Evolutionary conservation across 2,797 vertebrate genomes (phyloP).

Genomic region (Sebastes aleutianus): DNA sequence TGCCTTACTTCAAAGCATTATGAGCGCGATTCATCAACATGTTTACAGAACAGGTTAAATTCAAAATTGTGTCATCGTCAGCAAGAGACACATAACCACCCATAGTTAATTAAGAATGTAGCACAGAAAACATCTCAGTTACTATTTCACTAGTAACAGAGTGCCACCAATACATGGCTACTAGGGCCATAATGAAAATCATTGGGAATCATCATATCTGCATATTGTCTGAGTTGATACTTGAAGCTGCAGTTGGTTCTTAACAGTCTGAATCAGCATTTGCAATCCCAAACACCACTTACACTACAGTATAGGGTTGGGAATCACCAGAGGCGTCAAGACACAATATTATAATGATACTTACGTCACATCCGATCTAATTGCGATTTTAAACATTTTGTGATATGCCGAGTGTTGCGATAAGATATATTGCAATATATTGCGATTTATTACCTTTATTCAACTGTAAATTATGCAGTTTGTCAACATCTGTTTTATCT

Average conservation of each 20-base stretch:
- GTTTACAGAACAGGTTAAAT: neutral
- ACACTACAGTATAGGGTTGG: neutral
- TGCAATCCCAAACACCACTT: neutral
- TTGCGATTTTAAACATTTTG: too few species aligned
- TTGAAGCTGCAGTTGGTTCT: neutral
- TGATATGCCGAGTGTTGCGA: too few species aligned
- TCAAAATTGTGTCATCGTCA: neutral
- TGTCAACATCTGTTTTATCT: too few species aligned
- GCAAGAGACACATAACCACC: neutral
- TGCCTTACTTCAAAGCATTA: neutral
- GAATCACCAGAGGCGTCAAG: too few species aligned
- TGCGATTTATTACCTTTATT: too few species aligned
- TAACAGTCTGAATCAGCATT: neutral
- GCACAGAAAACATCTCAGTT: neutral
- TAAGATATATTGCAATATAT: too few species aligned
- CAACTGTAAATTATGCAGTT: too few species aligned
- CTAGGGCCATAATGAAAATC: neutral
- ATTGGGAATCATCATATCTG: neutral
- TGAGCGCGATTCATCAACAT: neutral
- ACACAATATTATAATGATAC: too few species aligned
- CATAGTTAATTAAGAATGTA: neutral
- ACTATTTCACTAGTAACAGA: neutral
- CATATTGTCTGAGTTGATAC: conserved; percentile 1
- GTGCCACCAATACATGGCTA: neutral
- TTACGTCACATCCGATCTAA: too few species aligned